Evolutionary conservation across 2,888 invertebrate genomes (phyloP), one percentile per base, ranked within the genome.

Genomic region (Lithosia quadra): DNA sequence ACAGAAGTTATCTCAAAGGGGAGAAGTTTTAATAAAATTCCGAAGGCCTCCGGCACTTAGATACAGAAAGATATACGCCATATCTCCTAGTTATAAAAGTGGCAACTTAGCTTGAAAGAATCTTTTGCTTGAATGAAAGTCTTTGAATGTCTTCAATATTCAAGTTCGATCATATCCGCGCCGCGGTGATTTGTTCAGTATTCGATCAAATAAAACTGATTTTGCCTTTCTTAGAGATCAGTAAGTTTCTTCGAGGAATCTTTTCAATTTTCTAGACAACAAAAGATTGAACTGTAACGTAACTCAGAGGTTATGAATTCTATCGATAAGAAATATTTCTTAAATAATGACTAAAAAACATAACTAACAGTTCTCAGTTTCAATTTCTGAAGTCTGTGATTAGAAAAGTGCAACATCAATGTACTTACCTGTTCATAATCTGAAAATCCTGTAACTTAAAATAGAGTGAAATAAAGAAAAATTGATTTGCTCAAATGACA

Each of bases 21-120:
- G 92, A 88, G 89, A 92, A 94, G 88, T 93, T 94, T 93, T 94
- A 93, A 94, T 94, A 94, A 94, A 94, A 94, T 93, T 90, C 89
- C 86, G 79, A 90, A 87, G 87, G 93, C 94, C 91, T 85, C 85
- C 75, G 89, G 94, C 92, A 84, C 83, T 91, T 86, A 87, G 89
- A 89, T 87, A 90, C 90, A 89, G 84, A 86, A 84, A 86, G 86
- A 88, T 90, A 90, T 90, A 90, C 90, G 87, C 80, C 87, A 86
- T 77, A 79, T 90, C 85, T 88, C 81, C 77, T 84, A 87, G 87
- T 84, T 88, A 87, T 86, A 83, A 86, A 86, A 88, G 85, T 86
- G 76, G 84, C 80, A 87, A 87, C 86, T 90, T 85, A 83, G 82
- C 84, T 71, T 87, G 78, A 83, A 84, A 84, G 84, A 87, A 86